Evolutionary conservation across 2,113 vertebrate genomes (phyloP).

Genomic region (Serinus canaria): DNA sequence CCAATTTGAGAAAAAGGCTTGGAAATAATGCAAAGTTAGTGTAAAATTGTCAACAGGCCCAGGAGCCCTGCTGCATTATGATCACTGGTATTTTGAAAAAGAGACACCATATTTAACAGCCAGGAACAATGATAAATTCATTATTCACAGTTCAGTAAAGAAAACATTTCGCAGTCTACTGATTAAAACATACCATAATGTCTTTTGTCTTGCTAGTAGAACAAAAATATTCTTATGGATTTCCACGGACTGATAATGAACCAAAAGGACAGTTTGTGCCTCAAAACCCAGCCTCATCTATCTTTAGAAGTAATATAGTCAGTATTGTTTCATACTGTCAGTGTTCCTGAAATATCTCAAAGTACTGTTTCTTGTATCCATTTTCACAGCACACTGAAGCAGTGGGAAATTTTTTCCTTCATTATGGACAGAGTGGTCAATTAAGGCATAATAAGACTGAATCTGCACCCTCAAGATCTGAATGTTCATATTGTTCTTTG

Average conservation of each 20-base stretch:
- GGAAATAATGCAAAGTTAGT: slow-evolving; percentile 40
- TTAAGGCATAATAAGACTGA: not conserved
- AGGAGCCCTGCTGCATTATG: not conserved
- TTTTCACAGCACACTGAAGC: not conserved
- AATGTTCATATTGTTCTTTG: not conserved
- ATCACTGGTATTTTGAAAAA: not conserved
- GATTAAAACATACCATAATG: not conserved
- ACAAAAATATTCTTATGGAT: not conserved
- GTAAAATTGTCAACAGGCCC: slow-evolving; percentile 38
- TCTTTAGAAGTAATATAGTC: not conserved
- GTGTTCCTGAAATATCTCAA: not conserved
- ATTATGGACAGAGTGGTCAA: not conserved
- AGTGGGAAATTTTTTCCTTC: not conserved
- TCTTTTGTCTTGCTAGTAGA: not conserved
- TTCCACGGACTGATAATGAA: not conserved
- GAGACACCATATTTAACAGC: not conserved
- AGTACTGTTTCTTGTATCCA: not conserved
- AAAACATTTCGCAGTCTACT: not conserved
- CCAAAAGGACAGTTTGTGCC: not conserved
- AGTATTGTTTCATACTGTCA: not conserved
- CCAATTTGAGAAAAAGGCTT: slow-evolving; percentile 35
- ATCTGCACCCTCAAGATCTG: not conserved
- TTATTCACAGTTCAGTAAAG: not conserved
- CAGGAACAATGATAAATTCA: not conserved
- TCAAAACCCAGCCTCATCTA: not conserved